Percentiles rank a stretch among this genome's conserved stretches.
Conservation (phyloP, 2,888 invertebrate species). For the Oscheius myriophilus region DNA sequence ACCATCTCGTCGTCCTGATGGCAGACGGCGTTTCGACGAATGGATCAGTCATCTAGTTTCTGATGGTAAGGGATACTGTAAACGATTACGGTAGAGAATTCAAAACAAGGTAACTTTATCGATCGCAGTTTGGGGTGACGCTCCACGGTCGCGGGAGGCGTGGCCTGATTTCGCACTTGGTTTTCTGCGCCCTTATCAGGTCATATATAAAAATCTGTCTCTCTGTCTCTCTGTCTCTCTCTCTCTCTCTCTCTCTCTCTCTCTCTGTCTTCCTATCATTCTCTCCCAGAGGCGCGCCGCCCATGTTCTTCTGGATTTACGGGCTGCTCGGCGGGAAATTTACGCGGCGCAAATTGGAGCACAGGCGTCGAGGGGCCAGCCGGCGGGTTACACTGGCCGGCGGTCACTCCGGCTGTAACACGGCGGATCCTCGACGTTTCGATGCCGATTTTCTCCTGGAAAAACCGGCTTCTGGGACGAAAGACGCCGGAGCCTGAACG, state of each 20-base stretch:
- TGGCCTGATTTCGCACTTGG: too few species aligned
- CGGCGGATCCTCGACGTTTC: constrained; percentile 4
- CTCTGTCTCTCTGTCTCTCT: too few species aligned
- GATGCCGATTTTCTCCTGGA: constrained; percentile 39
- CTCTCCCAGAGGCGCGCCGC: too few species aligned
- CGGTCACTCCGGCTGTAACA: constrained; percentile 27
- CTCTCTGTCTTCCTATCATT: too few species aligned
- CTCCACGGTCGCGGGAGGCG: too few species aligned
- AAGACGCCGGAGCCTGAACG: constrained; percentile 56
- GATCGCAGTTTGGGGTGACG: too few species aligned
- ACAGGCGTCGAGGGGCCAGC: not conserved
- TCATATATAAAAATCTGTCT: too few species aligned
- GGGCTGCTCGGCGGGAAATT: constrained; percentile 9
- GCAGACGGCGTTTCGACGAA: constrained; percentile 18
- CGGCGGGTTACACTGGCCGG: constrained; percentile 11
- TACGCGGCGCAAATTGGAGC: constrained; percentile 28
- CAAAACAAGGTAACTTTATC: too few species aligned
- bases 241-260: too few species aligned
- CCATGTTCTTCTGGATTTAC: not conserved
- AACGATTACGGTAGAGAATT: too few species aligned
- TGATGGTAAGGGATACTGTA: constrained; percentile 1
- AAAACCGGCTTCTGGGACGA: constrained; percentile 45
- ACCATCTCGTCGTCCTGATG: constrained; percentile 3
- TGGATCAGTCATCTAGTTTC: constrained; percentile 23
- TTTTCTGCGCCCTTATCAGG: too few species aligned